Percentiles rank a stretch among this genome's conserved stretches.
These are phyloP conservation scores for Uloborus plumipes DNA, from an alignment of 2,888 invertebrate genomes.

Conservation along the genomic window DNA sequence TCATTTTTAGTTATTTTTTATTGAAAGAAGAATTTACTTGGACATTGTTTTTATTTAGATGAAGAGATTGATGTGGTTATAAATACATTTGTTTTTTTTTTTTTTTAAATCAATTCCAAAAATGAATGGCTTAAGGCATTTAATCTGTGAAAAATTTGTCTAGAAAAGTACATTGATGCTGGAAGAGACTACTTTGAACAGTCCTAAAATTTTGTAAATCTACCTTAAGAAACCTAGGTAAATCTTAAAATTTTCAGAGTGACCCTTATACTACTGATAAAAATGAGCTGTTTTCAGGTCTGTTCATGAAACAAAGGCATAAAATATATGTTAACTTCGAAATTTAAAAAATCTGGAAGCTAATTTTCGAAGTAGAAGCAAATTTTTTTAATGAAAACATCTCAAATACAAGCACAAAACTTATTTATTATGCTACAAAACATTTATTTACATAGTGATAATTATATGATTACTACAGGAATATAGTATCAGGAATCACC, in stretches of 20 bases:
- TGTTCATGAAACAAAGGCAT: too few species aligned
- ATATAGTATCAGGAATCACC: too few species aligned
- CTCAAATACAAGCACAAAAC: too few species aligned
- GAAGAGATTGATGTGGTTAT: constrained; percentile 16
- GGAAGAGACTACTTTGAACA: constrained; percentile 6
- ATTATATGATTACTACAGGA: too few species aligned
- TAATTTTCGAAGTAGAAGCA: too few species aligned
- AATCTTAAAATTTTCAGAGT: constrained; percentile 15
- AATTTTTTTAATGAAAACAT: too few species aligned
- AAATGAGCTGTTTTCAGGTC: too few species aligned
- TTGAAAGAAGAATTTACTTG: not conserved
- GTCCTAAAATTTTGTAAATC: constrained; percentile 11
- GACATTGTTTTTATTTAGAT: constrained; percentile 8
- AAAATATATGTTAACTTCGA: too few species aligned
- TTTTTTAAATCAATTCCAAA: constrained; percentile 21
- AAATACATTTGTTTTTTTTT: not conserved
- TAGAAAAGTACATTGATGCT: constrained; percentile 24
- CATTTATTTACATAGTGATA: too few species aligned
- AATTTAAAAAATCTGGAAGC: too few species aligned
- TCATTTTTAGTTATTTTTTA: constrained; percentile 16
- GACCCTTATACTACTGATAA: constrained; percentile 6
- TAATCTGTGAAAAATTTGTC: constrained; percentile 13
- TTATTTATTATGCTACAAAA: too few species aligned
- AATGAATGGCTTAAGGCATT: constrained; percentile 18
- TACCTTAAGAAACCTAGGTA: constrained; percentile 1